Evolutionary conservation across 2,797 vertebrate genomes (phyloP).

Genomic region (Platalea minor): DNA sequence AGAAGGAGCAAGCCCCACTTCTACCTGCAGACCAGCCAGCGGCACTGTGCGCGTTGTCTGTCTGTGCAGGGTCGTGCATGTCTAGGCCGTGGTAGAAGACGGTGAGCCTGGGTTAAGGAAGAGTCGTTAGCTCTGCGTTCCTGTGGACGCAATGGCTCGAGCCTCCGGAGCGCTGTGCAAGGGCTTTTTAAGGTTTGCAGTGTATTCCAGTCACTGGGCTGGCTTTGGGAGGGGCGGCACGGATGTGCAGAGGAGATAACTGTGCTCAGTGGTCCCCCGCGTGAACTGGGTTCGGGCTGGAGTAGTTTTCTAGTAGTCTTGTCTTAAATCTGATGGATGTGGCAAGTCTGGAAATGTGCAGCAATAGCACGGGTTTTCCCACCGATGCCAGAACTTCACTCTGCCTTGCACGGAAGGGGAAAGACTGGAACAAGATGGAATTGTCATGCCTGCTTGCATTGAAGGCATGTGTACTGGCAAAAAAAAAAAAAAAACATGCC

Average conservation of each 20-base stretch:
- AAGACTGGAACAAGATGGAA: neutral
- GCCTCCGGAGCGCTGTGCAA: neutral
- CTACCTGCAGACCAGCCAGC: neutral
- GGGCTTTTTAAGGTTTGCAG: neutral
- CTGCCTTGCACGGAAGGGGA: neutral
- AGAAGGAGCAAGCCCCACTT: neutral
- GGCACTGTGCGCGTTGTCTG: fast-evolving
- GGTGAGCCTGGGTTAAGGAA: neutral
- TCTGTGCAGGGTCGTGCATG: fast-evolving
- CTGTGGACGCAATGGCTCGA: fast-evolving
- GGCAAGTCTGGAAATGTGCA: neutral
- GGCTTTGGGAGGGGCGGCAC: neutral
- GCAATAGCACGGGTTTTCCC: neutral
- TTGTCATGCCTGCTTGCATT: neutral
- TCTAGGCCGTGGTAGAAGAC: neutral
- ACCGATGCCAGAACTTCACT: neutral
- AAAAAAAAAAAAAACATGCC: neutral
- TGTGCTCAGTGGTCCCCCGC: neutral
- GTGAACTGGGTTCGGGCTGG: fast-evolving
- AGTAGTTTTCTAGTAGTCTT: neutral
- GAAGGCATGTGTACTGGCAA: neutral
- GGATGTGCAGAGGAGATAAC: neutral
- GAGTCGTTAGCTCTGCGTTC: fast-evolving
- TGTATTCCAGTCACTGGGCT: neutral
- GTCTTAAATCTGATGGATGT: neutral